These are phyloP conservation scores for Callorhinus ursinus DNA, from an alignment of 2,113 vertebrate species.

Conservation along the genomic window DNA sequence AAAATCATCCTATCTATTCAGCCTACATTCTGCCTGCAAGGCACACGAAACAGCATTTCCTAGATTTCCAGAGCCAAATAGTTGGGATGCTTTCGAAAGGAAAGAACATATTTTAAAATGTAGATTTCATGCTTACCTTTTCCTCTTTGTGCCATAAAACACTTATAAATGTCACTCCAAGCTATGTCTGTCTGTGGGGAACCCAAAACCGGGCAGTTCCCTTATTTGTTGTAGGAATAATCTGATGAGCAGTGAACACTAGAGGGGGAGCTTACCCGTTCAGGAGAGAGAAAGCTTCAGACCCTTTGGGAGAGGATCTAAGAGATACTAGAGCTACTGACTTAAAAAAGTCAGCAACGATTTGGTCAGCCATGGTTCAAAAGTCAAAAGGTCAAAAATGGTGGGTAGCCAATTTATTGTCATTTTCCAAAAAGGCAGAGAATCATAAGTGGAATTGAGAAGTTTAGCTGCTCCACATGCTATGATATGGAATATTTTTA, in stretches of 20 bases:
- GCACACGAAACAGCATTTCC: slow-evolving; percentile 3
- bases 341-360: slow-evolving; percentile 88
- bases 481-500: slow-evolving; percentile 90
- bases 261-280: slow-evolving; percentile 98
- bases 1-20: slow-evolving; percentile 35
- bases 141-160: slow-evolving; percentile 57
- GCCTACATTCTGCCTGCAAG: background rate
- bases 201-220: slow-evolving; percentile 60
- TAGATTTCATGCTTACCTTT: slow-evolving; percentile 62
- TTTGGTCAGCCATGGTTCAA: slow-evolving; percentile 89
- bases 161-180: slow-evolving; percentile 51
- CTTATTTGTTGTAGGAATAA: slow-evolving; percentile 83
- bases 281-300: slow-evolving; percentile 84
- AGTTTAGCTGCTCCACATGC: slow-evolving; percentile 88
- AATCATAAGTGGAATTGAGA: slow-evolving; percentile 87
- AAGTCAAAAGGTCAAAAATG: slow-evolving; percentile 91
- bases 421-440: slow-evolving; percentile 84
- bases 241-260: slow-evolving; percentile 93
- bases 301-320: slow-evolving; percentile 84
- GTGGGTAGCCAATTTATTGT: slow-evolving; percentile 89
- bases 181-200: slow-evolving; percentile 66
- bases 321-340: slow-evolving; percentile 84
- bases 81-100: slow-evolving; percentile 6
- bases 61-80: background rate
- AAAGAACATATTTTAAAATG: background rate